Evolutionary conservation across 1,140 invertebrate genomes (phyloP).

Genomic region (Tetramorium alpestre): DNA sequence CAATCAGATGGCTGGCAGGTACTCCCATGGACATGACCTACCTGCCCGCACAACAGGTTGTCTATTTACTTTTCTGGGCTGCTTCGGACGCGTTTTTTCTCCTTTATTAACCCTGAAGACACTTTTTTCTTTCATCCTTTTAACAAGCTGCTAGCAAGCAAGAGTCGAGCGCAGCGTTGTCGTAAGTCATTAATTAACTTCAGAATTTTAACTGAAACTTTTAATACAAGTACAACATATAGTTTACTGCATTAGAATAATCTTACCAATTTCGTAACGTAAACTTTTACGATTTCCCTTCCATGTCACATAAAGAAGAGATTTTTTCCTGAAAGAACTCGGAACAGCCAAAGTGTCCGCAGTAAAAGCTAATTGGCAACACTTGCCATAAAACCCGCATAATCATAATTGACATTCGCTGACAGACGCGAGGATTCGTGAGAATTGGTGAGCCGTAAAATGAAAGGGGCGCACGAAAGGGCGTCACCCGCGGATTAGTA

Average conservation of each 20-base stretch:
- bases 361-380: neutral
- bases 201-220: neutral
- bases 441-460: slow-evolving; percentile 21
- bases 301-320: neutral
- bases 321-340: neutral
- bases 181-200: slow-evolving; percentile 2
- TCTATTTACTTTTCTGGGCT: slow-evolving; percentile 25
- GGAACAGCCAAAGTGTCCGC: neutral
- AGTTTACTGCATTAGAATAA: neutral
- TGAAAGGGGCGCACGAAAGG: neutral
- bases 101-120: neutral
- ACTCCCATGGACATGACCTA: slow-evolving; percentile 65
- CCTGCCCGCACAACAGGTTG: slow-evolving; percentile 51
- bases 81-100: neutral
- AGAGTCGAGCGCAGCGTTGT: neutral
- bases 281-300: neutral
- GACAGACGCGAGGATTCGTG: slow-evolving; percentile 8
- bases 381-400: neutral
- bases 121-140: neutral
- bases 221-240: neutral
- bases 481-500: slow-evolving; percentile 66
- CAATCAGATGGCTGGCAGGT: slow-evolving; percentile 65
- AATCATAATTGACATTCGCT: slow-evolving; percentile 42
- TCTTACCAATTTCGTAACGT: neutral
- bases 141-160: neutral